A percentile compares a stretch with the other conserved stretches of the same genome.
phyloP scores from a whole-genome alignment of 2,888 invertebrate species.

The Diachrysia chrysitis region DNA sequence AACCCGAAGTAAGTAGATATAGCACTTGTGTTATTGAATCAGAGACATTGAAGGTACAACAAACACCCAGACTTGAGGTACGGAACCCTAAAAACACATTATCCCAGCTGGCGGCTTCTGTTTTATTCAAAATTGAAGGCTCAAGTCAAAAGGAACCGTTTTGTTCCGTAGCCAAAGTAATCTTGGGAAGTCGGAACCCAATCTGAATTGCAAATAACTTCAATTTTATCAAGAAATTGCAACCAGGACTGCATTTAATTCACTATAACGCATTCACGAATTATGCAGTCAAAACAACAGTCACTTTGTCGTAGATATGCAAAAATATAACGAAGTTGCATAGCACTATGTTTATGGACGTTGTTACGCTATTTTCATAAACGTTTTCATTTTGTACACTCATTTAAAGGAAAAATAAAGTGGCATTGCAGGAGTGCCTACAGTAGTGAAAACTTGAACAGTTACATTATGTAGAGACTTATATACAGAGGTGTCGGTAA shows the following conservation, averaged over 20 bases:
- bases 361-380: constrained; percentile 34
- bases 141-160: constrained; percentile 73
- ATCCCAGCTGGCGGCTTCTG: constrained; percentile 50
- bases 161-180: constrained; percentile 71
- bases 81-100: constrained; percentile 53
- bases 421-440: too few species aligned
- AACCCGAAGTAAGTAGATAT: too few species aligned
- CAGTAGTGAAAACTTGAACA: too few species aligned
- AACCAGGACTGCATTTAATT: constrained; percentile 77
- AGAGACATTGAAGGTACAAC: too few species aligned
- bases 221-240: constrained; percentile 83
- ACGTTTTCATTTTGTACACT: constrained; percentile 23
- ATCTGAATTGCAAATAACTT: constrained; percentile 84
- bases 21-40: too few species aligned
- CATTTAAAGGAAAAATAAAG: constrained; percentile 34
- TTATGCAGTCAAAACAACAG: constrained; percentile 66
- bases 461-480: too few species aligned
- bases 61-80: too few species aligned
- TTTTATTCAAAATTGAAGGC: constrained; percentile 66
- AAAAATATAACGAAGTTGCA: constrained; percentile 45
- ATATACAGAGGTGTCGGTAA: too few species aligned
- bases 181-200: constrained; percentile 68
- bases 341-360: constrained; percentile 35
- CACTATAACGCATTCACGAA: constrained; percentile 72
- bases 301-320: constrained; percentile 52